A percentile compares a stretch with the other conserved stretches of the same genome.
These are phyloP conservation scores for Stramonita haemastoma DNA, from an alignment of 2,888 invertebrate species.

Conservation along the genomic window DNA sequence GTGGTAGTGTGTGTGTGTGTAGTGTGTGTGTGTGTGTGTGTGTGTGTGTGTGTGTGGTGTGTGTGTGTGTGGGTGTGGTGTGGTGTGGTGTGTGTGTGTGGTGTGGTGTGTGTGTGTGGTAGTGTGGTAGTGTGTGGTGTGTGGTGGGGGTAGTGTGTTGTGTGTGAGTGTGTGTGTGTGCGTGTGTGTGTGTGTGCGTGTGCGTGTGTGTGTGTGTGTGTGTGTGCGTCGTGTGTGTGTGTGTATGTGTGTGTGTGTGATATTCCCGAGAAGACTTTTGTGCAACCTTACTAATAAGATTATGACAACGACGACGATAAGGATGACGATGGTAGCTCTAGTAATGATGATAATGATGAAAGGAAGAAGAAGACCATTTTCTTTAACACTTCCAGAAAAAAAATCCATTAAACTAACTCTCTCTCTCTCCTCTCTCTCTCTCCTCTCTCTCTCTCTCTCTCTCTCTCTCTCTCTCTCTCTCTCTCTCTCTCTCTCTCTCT, in stretches of 20 bases:
- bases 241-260: not conserved
- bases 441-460: slow-evolving; percentile 10
- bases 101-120: not conserved
- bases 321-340: not conserved
- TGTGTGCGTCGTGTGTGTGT: not conserved
- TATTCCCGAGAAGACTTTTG: no score
- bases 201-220: not conserved
- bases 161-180: not conserved
- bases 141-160: not conserved
- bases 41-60: not conserved
- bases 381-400: no score
- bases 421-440: not conserved
- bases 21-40: not conserved
- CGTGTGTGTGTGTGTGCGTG: not conserved
- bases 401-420: no score
- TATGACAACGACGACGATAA: not conserved
- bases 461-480: slow-evolving; percentile 14
- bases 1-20: not conserved
- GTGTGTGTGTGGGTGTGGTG: not conserved
- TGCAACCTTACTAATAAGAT: not conserved
- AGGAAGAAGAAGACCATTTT: no score
- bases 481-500: not conserved
- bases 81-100: not conserved
- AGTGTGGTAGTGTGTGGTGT: no score
- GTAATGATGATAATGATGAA: not conserved